phyloP scores from a whole-genome alignment of 2,113 vertebrate species.

The Mobula hypostoma region DNA sequence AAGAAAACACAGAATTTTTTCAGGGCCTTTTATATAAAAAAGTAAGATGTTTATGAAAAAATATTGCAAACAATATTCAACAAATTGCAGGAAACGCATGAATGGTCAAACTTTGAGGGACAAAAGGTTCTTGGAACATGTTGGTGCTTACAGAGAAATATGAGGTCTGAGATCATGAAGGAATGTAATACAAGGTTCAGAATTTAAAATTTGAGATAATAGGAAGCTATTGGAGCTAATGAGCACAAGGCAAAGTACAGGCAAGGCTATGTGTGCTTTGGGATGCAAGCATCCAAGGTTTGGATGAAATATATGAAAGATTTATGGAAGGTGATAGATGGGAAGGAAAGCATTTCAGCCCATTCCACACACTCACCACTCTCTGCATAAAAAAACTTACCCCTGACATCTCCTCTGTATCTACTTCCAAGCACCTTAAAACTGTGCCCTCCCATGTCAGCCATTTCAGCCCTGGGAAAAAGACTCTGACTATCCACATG shows the following conservation, averaged over 20 bases:
- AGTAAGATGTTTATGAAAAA: background rate
- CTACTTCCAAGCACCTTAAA: too few relatives aligned
- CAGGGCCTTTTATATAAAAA: background rate
- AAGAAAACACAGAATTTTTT: background rate
- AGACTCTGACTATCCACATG: too few relatives aligned
- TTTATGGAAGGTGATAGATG: background rate
- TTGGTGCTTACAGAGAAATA: background rate
- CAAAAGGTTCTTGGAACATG: background rate
- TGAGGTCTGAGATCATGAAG: background rate
- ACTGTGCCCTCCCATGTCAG: too few relatives aligned
- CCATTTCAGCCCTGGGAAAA: too few relatives aligned
- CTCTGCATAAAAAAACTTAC: too few relatives aligned
- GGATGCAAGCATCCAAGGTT: background rate
- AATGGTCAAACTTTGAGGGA: background rate
- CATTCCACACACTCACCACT: too few relatives aligned
- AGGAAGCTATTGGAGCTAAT: background rate
- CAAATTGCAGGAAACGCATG: background rate
- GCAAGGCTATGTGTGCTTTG: background rate
- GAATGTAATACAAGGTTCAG: background rate
- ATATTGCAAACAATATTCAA: background rate
- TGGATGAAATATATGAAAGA: background rate
- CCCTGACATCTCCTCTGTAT: too few relatives aligned
- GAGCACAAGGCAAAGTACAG: background rate
- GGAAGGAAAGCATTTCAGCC: background rate
- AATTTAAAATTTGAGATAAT: background rate